Evolutionary conservation across 2,888 invertebrate genomes (phyloP).

Genomic region (Cantharis rustica): DNA sequence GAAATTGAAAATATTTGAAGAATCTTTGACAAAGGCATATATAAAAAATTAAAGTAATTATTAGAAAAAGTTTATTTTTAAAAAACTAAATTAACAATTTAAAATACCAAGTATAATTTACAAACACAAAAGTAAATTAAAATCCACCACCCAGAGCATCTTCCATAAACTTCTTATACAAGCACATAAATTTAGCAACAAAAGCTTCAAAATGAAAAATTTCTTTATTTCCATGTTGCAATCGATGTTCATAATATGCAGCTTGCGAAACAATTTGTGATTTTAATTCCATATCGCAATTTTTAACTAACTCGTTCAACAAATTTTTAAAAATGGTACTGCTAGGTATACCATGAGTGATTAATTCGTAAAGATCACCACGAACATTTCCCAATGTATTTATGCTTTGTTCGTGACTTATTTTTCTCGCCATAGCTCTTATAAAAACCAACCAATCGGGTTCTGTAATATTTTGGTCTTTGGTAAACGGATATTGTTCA

Average conservation of each 20-base stretch:
- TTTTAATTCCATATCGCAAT: slow-evolving; percentile 90
- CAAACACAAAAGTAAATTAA: slow-evolving; percentile 40
- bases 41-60: neutral
- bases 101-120: neutral
- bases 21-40: too few species aligned
- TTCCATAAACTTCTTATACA: slow-evolving; percentile 88
- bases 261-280: slow-evolving; percentile 84
- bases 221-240: slow-evolving; percentile 89
- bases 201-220: slow-evolving; percentile 98
- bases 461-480: slow-evolving; percentile 79
- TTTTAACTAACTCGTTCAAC: slow-evolving; percentile 80
- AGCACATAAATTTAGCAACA: slow-evolving; percentile 93
- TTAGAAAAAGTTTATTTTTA: neutral
- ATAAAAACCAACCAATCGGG: slow-evolving; percentile 95
- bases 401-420: slow-evolving; percentile 86
- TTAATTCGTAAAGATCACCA: slow-evolving; percentile 87
- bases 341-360: slow-evolving; percentile 92
- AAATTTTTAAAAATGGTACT: slow-evolving; percentile 90
- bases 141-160: slow-evolving; percentile 67
- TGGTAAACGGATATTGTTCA: slow-evolving; percentile 82
- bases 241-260: slow-evolving; percentile 89
- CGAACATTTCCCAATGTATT: slow-evolving; percentile 83
- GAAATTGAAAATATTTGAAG: too few species aligned
- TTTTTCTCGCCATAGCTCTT: slow-evolving; percentile 82
- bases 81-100: neutral